Evolutionary conservation across 2,888 invertebrate genomes (phyloP), one percentile per base, ranked within the genome.

Genomic region (Campoletis raptor): DNA sequence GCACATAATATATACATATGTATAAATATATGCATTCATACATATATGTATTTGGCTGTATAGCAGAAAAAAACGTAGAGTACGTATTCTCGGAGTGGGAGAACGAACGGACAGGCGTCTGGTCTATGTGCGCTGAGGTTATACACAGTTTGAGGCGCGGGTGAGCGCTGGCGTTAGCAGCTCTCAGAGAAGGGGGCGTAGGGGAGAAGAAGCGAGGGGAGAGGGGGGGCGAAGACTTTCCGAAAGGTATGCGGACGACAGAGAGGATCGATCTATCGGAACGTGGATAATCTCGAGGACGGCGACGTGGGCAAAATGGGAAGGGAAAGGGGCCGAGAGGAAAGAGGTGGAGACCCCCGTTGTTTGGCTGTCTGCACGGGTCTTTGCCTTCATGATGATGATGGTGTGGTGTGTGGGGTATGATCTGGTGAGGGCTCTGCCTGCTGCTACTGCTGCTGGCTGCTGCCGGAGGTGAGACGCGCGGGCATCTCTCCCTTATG

Each of bases 211-310:
- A 42, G n/a, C 36, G 61, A 6, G 61, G 6, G 37, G 18, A 18
- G 15, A 21, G 21, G 15, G 61, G 48, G 64, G 40, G 66, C 40
- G 70, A 67, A 54, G 69, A 69, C 76, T 76, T 76, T 45, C 80
- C 90, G 87, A 91, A 90, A 91, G 92, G 91, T 92, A 92, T 91
- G 91, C 90, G 91, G 91, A 90, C 92, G 92, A 93, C 91, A 91
- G 91, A 92, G 93, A 93, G 91, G 90, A 91, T 92, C 92, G 92
- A 93, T 93, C 91, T 92, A 92, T 93, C 91, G 93, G 91, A 92
- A 92, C 92, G 88, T 87, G 88, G 88, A 89, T 87, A 88, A 89
- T 87, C 89, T 88, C 88, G 87, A 87, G 85, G 87, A 87, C 79
- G 85, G 77, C 66, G 84, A 81, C 54, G 82, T 67, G 67, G 57